Conservation (phyloP, 2,113 vertebrate species). For the Hemiprocne comata region DNA sequence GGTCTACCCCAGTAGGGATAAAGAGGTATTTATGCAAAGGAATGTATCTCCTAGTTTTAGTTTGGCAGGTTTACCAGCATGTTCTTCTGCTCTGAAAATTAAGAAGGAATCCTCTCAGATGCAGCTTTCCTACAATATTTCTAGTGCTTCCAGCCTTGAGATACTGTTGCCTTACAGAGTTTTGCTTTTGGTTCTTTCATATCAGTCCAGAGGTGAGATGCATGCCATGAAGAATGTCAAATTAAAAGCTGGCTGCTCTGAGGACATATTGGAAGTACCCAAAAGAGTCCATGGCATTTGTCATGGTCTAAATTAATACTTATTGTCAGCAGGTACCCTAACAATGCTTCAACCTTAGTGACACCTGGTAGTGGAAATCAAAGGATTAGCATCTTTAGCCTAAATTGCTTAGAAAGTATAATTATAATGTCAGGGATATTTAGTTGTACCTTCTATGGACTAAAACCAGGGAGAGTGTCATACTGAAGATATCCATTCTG, state of each 20-base stretch:
- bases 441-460: neutral
- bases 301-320: neutral
- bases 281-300: neutral
- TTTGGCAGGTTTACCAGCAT: neutral
- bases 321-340: fast-evolving
- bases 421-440: neutral
- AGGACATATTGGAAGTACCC: neutral
- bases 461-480: neutral
- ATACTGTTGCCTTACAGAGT: neutral
- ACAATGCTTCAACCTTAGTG: neutral
- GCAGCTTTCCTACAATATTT: neutral
- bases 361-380: neutral
- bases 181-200: neutral
- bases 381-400: neutral
- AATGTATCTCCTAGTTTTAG: neutral
- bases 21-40: neutral
- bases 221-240: neutral
- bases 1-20: neutral
- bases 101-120: neutral
- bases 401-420: neutral
- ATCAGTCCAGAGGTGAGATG: neutral
- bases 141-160: neutral
- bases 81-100: neutral
- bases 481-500: neutral
- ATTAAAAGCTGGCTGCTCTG: neutral